These are phyloP conservation scores for Hirtodrosophila alboralis DNA, from an alignment of 2,888 invertebrate species.

Conservation along the genomic window DNA sequence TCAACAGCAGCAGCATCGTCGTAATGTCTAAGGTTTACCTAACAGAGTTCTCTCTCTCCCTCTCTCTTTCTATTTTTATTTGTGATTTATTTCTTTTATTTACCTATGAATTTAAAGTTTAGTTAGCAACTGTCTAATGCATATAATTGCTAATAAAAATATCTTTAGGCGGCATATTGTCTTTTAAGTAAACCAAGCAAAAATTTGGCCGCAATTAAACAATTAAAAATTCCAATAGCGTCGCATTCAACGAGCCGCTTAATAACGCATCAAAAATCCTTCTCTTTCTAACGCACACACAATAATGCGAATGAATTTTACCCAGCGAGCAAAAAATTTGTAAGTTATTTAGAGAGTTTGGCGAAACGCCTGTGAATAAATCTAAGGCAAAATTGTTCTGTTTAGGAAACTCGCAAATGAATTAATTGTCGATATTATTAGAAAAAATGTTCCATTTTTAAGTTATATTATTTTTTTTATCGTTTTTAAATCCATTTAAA, in stretches of 20 bases:
- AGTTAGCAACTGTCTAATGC: constrained; percentile 25
- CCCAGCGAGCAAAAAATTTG: background rate
- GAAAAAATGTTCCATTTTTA: no score
- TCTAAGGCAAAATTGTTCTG: no score
- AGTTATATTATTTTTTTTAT: no score
- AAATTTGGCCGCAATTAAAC: constrained; percentile 71
- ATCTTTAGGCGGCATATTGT: constrained; percentile 54
- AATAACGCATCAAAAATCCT: constrained; percentile 70
- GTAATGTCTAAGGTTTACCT: no score
- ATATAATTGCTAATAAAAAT: constrained; percentile 61
- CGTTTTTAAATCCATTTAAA: no score
- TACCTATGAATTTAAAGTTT: constrained; percentile 10
- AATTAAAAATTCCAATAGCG: constrained; percentile 73
- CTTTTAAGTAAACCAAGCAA: constrained; percentile 60
- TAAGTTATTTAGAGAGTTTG: no score
- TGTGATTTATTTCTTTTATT: constrained; percentile 15
- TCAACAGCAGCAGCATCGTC: constrained; percentile 28
- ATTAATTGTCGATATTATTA: no score
- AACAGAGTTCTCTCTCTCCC: background rate
- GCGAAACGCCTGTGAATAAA: no score
- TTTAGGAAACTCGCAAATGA: no score
- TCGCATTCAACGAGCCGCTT: constrained; percentile 60
- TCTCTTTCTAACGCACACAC: constrained; percentile 23
- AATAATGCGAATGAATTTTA: background rate
- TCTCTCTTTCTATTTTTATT: constrained; percentile 6